A percentile compares a stretch with the other conserved stretches of the same genome.
phyloP scores from a whole-genome alignment of 2,888 invertebrate species.

The Hypselothyrea guttata region DNA sequence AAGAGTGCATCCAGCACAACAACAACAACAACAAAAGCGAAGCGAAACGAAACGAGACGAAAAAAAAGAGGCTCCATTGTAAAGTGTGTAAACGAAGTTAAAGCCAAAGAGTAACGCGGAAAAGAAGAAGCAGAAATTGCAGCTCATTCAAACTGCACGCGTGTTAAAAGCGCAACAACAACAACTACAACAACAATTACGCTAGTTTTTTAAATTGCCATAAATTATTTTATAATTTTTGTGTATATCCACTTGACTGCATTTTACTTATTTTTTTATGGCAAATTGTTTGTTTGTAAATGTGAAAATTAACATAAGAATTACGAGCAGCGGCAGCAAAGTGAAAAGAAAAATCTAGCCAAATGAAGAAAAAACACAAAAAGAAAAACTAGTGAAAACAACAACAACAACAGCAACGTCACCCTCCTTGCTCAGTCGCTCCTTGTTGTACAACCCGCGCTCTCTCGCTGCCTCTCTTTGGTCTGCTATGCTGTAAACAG shows the following conservation, averaged over 20 bases:
- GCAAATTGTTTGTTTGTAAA: constrained; percentile 31
- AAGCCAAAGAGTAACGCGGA: constrained; percentile 48
- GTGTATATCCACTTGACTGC: constrained; percentile 34
- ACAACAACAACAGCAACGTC: constrained; percentile 44
- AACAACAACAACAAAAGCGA: constrained; percentile 38
- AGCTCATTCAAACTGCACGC: constrained; percentile 74
- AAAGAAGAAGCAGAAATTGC: constrained; percentile 37
- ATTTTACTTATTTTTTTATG: constrained; percentile 22
- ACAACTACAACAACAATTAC: constrained; percentile 32
- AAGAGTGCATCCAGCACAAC: constrained; percentile 61
- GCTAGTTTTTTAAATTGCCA: constrained; percentile 68
- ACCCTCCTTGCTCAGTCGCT: constrained; percentile 33
- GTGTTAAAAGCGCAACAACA: constrained; percentile 43
- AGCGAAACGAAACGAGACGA: constrained; percentile 15
- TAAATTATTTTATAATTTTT: constrained; percentile 71
- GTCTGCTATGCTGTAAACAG: constrained; percentile 15
- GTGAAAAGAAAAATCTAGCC: constrained; percentile 48
- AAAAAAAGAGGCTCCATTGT: constrained; percentile 29
- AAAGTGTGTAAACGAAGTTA: constrained; percentile 62
- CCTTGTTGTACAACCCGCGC: constrained; percentile 34
- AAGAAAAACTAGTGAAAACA: constrained; percentile 52
- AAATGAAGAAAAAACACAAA: constrained; percentile 28
- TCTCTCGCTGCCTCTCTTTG: constrained; percentile 16
- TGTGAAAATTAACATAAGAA: constrained; percentile 72
- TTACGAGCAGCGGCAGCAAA: constrained; percentile 34